Evolutionary conservation across 2,888 invertebrate species (phyloP).

Genomic region (Macrostomum cliftonense): DNA sequence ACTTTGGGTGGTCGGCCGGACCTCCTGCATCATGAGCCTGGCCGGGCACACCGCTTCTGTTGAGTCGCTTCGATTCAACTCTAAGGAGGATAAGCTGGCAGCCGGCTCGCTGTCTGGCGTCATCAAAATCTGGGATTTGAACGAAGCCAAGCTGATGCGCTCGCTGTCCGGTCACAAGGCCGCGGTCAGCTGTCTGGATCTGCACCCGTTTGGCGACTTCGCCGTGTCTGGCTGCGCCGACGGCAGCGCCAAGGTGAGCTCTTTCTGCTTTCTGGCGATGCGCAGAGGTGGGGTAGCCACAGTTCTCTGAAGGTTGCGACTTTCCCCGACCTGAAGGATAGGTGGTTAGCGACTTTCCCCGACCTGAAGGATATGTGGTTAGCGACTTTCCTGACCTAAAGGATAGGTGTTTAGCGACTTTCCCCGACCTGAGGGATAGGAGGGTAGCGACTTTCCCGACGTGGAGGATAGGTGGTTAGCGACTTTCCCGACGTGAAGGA

Average conservation of each 20-base stretch:
- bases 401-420: too few relatives aligned
- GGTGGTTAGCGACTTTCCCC: too few relatives aligned
- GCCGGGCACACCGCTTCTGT: constrained; percentile 81
- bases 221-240: constrained; percentile 81
- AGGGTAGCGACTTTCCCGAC: too few relatives aligned
- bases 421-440: too few relatives aligned
- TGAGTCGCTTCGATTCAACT: constrained; percentile 80
- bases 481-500: too few relatives aligned
- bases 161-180: constrained; percentile 74
- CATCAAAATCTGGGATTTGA: constrained; percentile 83
- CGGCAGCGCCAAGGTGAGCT: constrained; percentile 55
- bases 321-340: too few relatives aligned
- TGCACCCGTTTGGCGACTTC: constrained; percentile 85
- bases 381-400: too few relatives aligned
- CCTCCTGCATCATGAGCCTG: constrained; percentile 72
- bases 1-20: constrained; percentile 83
- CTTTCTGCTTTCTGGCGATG: too few relatives aligned
- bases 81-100: constrained; percentile 68
- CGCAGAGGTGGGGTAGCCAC: too few relatives aligned
- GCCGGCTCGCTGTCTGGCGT: constrained; percentile 83
- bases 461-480: too few relatives aligned
- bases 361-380: too few relatives aligned
- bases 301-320: too few relatives aligned
- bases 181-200: constrained; percentile 66
- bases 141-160: constrained; percentile 71